Percentiles rank a stretch among this genome's conserved stretches.
Evolutionary conservation across 2,113 vertebrate genomes (phyloP).

Genomic region (Accipiter cooperii): DNA sequence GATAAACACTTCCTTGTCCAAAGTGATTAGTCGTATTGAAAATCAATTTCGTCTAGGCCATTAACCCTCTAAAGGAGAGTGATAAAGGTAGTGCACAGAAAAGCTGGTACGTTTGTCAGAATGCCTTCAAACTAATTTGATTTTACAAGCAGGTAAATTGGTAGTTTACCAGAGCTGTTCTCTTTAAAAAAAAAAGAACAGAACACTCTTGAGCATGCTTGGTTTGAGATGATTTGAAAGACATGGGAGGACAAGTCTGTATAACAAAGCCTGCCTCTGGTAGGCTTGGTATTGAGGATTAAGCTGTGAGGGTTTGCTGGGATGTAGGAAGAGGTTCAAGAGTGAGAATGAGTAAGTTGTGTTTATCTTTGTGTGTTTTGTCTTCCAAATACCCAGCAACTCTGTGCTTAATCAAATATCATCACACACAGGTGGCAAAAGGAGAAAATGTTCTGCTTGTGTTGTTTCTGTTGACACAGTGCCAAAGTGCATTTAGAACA

Average conservation of each 20-base stretch:
- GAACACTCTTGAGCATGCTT: background rate
- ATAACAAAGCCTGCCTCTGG: background rate
- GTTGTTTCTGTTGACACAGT: background rate
- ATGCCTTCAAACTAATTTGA: background rate
- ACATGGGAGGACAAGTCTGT: background rate
- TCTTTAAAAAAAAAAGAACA: rapidly evolving
- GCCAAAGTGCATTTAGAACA: background rate
- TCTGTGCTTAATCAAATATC: background rate
- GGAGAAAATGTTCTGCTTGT: background rate
- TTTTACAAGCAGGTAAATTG: background rate
- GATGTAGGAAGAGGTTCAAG: background rate
- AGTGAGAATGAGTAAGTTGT: background rate
- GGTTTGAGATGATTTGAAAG: background rate
- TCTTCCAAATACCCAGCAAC: background rate
- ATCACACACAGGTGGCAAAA: background rate
- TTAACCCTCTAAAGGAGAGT: background rate
- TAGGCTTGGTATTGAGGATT: background rate
- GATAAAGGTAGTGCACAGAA: background rate
- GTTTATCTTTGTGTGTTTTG: background rate
- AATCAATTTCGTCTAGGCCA: background rate
- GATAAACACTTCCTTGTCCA: background rate
- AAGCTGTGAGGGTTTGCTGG: background rate
- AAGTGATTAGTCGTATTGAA: background rate
- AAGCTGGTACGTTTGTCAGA: background rate
- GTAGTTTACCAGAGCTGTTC: background rate